Percentiles rank a stretch among this genome's conserved stretches.
phyloP scores from a whole-genome alignment of 2,888 invertebrate genomes.

The Thelaira solivaga region DNA sequence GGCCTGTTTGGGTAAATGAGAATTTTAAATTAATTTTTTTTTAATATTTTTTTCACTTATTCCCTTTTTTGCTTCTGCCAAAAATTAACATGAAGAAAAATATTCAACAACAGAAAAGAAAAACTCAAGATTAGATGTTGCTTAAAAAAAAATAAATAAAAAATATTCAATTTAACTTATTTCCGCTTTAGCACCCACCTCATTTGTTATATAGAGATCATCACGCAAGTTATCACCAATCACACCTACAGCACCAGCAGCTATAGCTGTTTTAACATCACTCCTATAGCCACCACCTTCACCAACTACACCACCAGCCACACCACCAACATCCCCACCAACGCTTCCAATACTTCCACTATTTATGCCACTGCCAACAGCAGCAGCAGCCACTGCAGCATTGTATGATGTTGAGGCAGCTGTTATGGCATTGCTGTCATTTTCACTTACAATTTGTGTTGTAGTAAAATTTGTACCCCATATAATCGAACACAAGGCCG shows the following conservation, averaged over 20 bases:
- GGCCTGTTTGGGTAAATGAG: too few species aligned
- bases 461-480: conserved; percentile 73
- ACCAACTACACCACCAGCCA: conserved; percentile 15
- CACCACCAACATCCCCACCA: conserved; percentile 31
- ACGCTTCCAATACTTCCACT: neutral
- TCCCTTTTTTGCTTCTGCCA: too few species aligned
- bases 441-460: conserved; percentile 67
- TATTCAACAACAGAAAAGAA: neutral
- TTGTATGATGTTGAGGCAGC: conserved; percentile 57
- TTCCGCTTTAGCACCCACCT: conserved; percentile 57
- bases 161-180: neutral
- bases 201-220: conserved; percentile 68
- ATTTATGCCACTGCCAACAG: conserved; percentile 30
- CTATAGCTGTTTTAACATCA: conserved; percentile 51
- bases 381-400: conserved; percentile 22
- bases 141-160: neutral
- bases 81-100: conserved; percentile 2
- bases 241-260: conserved; percentile 45
- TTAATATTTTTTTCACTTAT: too few species aligned
- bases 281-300: conserved; percentile 40
- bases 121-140: neutral
- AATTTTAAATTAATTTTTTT: too few species aligned
- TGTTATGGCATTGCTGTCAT: conserved; percentile 60
- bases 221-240: conserved; percentile 67
- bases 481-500: conserved; percentile 75